A percentile compares a stretch with the other conserved stretches of the same genome.
Evolutionary conservation across 2,113 vertebrate species (phyloP).

Genomic region (Dermatemys mawii): DNA sequence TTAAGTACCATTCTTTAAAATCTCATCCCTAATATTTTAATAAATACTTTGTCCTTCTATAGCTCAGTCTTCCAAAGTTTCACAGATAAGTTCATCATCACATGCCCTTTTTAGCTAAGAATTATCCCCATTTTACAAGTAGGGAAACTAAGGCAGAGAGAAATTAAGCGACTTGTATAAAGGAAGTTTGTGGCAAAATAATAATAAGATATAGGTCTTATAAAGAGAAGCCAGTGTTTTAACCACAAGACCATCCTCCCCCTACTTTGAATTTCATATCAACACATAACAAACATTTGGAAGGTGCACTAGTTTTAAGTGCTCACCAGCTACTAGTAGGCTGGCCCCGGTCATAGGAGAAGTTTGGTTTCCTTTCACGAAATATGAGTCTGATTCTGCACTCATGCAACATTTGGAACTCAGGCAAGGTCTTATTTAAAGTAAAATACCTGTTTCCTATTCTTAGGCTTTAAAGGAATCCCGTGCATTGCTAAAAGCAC

Average conservation of each 20-base stretch:
- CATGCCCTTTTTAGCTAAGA: not conserved
- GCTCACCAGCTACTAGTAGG: not conserved
- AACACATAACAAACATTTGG: fast-evolving
- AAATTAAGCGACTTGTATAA: not conserved
- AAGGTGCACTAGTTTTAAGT: not conserved
- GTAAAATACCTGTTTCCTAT: not conserved
- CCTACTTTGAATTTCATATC: not conserved
- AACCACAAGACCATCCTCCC: not conserved
- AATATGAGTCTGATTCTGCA: not conserved
- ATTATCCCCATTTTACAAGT: not conserved
- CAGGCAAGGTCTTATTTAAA: not conserved
- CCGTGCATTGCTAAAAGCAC: not conserved
- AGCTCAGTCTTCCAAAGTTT: not conserved
- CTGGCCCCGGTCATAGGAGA: not conserved
- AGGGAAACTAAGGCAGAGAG: not conserved
- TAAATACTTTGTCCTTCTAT: not conserved
- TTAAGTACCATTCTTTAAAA: not conserved
- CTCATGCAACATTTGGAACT: not conserved
- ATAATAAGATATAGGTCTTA: not conserved
- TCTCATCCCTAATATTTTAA: not conserved
- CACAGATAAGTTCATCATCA: not conserved
- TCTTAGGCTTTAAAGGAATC: not conserved
- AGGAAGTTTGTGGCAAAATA: not conserved
- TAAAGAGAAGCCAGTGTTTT: not conserved
- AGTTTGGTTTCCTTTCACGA: not conserved